A percentile compares a stretch with the other conserved stretches of the same genome.
phyloP scores from a whole-genome alignment of 2,888 invertebrate species.

The Diadegma fenestrale region DNA sequence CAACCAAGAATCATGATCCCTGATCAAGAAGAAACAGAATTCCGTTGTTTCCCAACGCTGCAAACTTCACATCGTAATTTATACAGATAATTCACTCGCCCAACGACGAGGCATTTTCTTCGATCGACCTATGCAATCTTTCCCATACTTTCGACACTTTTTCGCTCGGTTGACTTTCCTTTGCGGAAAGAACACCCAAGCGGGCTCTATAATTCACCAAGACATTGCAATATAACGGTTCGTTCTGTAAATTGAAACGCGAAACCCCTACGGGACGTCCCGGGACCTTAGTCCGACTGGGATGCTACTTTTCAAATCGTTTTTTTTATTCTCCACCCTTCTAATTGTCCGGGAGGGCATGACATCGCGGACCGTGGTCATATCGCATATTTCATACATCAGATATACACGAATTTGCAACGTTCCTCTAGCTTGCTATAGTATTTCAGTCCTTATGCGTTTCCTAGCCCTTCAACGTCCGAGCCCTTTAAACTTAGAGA shows the following conservation, averaged over 20 bases:
- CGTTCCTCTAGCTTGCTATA: slow-evolving; percentile 58
- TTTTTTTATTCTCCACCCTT: slow-evolving; percentile 71
- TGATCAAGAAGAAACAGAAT: no score
- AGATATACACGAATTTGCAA: slow-evolving; percentile 75
- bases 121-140: slow-evolving; percentile 11
- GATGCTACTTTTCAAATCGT: slow-evolving; percentile 35
- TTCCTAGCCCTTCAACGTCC: slow-evolving; percentile 44
- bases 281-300: slow-evolving; percentile 47
- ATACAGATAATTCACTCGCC: neutral
- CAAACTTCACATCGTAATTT: neutral
- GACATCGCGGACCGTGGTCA: slow-evolving; percentile 68
- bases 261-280: slow-evolving; percentile 71
- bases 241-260: slow-evolving; percentile 78
- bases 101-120: neutral
- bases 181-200: slow-evolving; percentile 64
- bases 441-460: slow-evolving; percentile 19
- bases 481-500: slow-evolving; percentile 39
- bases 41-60: no score
- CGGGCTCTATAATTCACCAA: slow-evolving; percentile 76
- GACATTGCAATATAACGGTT: slow-evolving; percentile 82
- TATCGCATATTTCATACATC: slow-evolving; percentile 72
- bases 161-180: neutral
- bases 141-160: slow-evolving; percentile 9
- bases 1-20: no score
- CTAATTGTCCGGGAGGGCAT: slow-evolving; percentile 82